Evolutionary conservation across 2,113 vertebrate species (phyloP).

Genomic region (Tinamus guttatus): DNA sequence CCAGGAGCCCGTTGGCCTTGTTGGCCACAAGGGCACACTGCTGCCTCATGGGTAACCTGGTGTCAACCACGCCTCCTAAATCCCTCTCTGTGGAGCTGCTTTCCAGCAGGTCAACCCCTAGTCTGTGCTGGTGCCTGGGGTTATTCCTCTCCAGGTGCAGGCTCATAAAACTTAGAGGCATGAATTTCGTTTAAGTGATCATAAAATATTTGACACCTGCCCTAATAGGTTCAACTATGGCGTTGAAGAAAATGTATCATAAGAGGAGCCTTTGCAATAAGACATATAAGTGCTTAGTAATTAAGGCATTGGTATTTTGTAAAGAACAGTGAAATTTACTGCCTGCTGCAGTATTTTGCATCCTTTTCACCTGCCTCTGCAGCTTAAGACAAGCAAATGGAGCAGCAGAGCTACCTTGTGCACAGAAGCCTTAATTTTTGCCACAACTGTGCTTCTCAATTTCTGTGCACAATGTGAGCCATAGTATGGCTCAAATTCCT

Average conservation of each 20-base stretch:
- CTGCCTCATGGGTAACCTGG: too few species aligned
- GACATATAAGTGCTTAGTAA: background rate
- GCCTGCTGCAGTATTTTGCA: background rate
- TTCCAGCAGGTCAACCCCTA: too few species aligned
- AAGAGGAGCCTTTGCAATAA: background rate
- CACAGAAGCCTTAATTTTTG: background rate
- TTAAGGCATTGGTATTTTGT: background rate
- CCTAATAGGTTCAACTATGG: accelerated
- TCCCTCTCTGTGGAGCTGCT: too few species aligned
- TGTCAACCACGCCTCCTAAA: too few species aligned
- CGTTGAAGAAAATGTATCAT: background rate
- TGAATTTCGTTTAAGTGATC: background rate
- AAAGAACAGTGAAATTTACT: background rate
- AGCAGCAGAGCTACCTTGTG: background rate
- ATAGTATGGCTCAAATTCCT: background rate
- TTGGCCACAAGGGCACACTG: too few species aligned
- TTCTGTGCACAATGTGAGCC: background rate
- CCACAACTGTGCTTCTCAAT: background rate
- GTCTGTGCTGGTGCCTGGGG: too few species aligned
- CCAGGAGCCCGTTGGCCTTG: too few species aligned
- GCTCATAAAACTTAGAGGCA: background rate
- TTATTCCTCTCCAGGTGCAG: background rate
- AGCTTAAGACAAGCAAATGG: background rate
- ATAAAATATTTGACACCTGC: background rate
- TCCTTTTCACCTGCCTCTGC: background rate